Evolutionary conservation across 1,140 invertebrate genomes (phyloP).

Genomic region (Anagrus nilaparvatae): DNA sequence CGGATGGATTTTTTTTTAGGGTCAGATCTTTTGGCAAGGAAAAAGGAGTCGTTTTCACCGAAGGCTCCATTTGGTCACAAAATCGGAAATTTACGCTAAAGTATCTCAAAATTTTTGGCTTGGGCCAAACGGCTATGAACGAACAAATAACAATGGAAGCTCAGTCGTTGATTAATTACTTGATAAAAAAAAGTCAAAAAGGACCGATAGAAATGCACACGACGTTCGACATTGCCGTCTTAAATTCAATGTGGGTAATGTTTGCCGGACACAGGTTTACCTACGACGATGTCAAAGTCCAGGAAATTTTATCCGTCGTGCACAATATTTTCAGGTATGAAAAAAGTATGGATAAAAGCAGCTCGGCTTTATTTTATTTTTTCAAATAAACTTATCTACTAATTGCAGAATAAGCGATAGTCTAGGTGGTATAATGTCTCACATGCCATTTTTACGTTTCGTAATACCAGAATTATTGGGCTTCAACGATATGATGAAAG

Average conservation of each 20-base stretch:
- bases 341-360: not conserved
- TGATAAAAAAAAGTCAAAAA: constrained; percentile 22
- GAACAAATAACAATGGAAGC: constrained; percentile 49
- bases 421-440: constrained; percentile 55
- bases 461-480: constrained; percentile 48
- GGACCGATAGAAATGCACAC: constrained; percentile 39
- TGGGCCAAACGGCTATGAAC: constrained; percentile 50
- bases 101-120: constrained; percentile 51
- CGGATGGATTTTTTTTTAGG: constrained; percentile 57
- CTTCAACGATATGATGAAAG: constrained; percentile 42
- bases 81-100: constrained; percentile 49
- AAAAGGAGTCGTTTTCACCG: constrained; percentile 53
- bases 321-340: constrained; percentile 45
- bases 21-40: constrained; percentile 53
- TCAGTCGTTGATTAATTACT: constrained; percentile 37
- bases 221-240: constrained; percentile 49
- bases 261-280: constrained; percentile 55
- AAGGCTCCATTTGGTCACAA: constrained; percentile 50
- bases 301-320: constrained; percentile 43
- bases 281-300: constrained; percentile 43
- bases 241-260: constrained; percentile 65
- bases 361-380: too few species aligned
- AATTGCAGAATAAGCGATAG: constrained; percentile 45
- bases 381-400: too few species aligned
- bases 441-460: constrained; percentile 53